Evolutionary conservation across 2,888 invertebrate species (phyloP), one percentile per base, ranked within the genome.

Genomic region (Andrena dorsata): DNA sequence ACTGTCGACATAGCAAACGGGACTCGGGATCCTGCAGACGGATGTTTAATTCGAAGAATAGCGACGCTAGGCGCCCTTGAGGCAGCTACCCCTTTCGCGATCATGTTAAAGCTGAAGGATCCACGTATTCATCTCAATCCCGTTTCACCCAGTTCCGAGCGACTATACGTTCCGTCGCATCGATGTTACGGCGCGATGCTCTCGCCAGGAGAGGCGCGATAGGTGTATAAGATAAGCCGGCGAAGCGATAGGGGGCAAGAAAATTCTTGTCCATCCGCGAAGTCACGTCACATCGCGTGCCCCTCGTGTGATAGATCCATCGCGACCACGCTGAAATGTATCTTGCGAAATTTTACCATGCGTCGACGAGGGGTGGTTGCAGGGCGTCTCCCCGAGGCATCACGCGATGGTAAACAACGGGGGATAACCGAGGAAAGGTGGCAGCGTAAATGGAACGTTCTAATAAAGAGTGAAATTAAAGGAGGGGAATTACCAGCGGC

Each of bases 261-360:
- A 85, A 86, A 85, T 74, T 64, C 72, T 78, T 78, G 86, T 84
- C 79, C 74, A 64, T 64, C 23, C 58, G 70, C 53, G 6, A 61
- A 47, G 88, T 87, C 88, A 86, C 88, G 88, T 88, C 76, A 85
- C 71, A 80, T 88, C 88, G 88, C 88, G 88, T 88, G 87, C 65
- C 58, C n/a, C 30, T 30, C 32, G 47, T 3, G 64, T 83, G 78
- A 88, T 80, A 76, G 86, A 86, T 88, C 83, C 80, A 79, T 88
- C 78, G 83, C 70, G 41, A 35, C 47, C 61, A 23, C 41, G 60
- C 64, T 61, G 66, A 23, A 69, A 80, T 68, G 72, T 77, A 76
- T 71, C 61, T 51, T 20, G 70, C n/a, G 30, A 76, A 86, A 81
- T 77, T 83, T 79, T 78, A 78, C 80, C 78, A 60, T 58, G 49